Base-by-base conservation (phyloP, 2,888 invertebrate genomes). In the Melolontha melolontha region DNA sequence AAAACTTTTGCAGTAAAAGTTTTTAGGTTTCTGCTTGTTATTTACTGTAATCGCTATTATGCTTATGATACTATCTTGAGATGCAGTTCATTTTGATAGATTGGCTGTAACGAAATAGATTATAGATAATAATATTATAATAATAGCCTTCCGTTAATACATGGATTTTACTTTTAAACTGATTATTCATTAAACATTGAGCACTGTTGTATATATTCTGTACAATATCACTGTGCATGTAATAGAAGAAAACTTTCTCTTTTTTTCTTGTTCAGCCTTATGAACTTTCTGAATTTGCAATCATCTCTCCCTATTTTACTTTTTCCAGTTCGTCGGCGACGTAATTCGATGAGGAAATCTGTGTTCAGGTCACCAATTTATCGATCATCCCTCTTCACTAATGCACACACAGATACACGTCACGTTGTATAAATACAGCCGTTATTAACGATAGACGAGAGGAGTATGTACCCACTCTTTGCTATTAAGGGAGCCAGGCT, bases 281-380 rank as follows among this genome's bases (percentile, higher is more conserved):
- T 62, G 59, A 62, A 47, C 59, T 62, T 62, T 62, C 59, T 47
- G 59, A 62, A 62, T 62, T 62, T 55, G 62, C 65, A 68, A 68
- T 68, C 65, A 68, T 62, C 59, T 62, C 50, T 49, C 44, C 65
- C 65, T 59, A 65, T 59, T 68, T 65, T 68, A 62, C 65, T 62
- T 50, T 65, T 64, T 62, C 59, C 65, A 59, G 68, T 68, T 65
- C 62, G 62, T 65, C 65, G 68, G 54, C 52, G 64, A 6, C 55
- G 68, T 65, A 68, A 68, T 65, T 68, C 65, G 62, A 68, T 65
- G 66, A 69, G 55, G 66, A 66, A 63, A 66, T 66, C 66, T 55
- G 63, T 63, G 69, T 69, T 63, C 66, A 63, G 69, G 69, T 69
- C 69, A 69, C 66, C 66, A 66, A 55, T 27, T 62, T 66, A 69